Conservation (phyloP, 2,888 invertebrate species). For the Blastobasis adustella region DNA sequence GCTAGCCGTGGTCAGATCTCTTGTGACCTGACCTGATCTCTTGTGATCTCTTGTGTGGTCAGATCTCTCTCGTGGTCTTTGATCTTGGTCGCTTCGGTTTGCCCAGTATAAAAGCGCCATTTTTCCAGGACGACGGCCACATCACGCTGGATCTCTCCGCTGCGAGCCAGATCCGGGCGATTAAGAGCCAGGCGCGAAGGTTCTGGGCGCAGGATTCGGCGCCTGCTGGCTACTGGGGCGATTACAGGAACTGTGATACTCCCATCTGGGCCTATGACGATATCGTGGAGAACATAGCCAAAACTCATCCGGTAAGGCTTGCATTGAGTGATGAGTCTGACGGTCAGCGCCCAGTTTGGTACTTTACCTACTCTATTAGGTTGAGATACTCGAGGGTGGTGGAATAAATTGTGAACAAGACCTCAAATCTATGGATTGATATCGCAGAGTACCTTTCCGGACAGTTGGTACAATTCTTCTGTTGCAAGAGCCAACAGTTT, state of each 20-base stretch:
- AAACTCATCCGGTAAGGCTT: conserved; percentile 61
- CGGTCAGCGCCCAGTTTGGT: too few relatives aligned
- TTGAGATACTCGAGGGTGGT: too few relatives aligned
- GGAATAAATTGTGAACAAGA: too few relatives aligned
- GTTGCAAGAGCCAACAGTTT: too few relatives aligned
- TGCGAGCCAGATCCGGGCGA: background rate
- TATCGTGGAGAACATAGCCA: conserved; percentile 75
- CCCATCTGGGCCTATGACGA: conserved; percentile 81
- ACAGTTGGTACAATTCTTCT: too few relatives aligned
- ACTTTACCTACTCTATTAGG: too few relatives aligned
- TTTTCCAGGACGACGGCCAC: conserved; percentile 4
- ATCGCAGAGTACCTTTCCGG: too few relatives aligned
- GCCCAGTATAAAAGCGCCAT: background rate
- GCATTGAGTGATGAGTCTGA: background rate
- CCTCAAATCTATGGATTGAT: too few relatives aligned
- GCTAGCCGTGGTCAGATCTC: too few relatives aligned
- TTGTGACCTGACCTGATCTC: too few relatives aligned
- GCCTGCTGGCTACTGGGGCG: conserved; percentile 87
- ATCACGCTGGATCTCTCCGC: conserved; percentile 34
- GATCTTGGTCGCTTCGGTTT: background rate
- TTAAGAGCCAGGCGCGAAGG: conserved; percentile 3
- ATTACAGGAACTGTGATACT: conserved; percentile 84
- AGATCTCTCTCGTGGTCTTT: background rate
- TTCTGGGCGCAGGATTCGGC: conserved; percentile 17
- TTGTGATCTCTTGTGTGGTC: too few relatives aligned